Evolutionary conservation across 2,797 vertebrate species (phyloP).

Genomic region (Eutrigla gurnardus): DNA sequence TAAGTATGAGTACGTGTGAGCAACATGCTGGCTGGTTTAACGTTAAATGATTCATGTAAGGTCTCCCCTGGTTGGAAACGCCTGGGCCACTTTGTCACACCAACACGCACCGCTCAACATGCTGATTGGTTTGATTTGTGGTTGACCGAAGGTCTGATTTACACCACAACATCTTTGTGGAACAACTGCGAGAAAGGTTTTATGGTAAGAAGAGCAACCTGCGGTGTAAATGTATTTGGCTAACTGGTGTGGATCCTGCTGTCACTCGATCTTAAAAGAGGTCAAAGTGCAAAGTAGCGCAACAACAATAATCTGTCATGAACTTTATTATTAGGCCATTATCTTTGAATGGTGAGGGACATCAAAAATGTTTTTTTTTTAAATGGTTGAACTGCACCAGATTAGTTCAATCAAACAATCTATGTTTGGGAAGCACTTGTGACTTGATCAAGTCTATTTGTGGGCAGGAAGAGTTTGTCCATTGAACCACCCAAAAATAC

Average conservation of each 20-base stretch:
- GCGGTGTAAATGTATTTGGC: background rate
- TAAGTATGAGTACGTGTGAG: background rate
- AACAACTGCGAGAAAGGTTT: background rate
- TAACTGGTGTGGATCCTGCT: background rate
- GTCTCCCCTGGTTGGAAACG: conserved; percentile 5
- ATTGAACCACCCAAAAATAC: background rate
- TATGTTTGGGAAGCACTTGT: background rate
- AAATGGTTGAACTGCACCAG: background rate
- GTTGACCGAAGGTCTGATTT: background rate
- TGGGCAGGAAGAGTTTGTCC: background rate
- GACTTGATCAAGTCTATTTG: background rate
- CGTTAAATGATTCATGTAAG: conserved; percentile 5
- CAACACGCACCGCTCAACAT: conserved; percentile 19
- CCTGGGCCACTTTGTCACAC: conserved; percentile 18
- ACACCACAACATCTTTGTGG: background rate
- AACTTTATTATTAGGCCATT: background rate
- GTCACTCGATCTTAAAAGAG: background rate
- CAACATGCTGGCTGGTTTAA: background rate
- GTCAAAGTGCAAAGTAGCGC: background rate
- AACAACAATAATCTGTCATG: background rate
- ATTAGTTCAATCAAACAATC: background rate
- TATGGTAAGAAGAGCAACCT: background rate
- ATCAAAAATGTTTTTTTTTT: background rate
- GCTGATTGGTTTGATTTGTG: conserved; percentile 13
- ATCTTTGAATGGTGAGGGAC: background rate